These are phyloP conservation scores for Actinemys pallida DNA, from an alignment of 2,113 vertebrate genomes.

Conservation along the genomic window DNA sequence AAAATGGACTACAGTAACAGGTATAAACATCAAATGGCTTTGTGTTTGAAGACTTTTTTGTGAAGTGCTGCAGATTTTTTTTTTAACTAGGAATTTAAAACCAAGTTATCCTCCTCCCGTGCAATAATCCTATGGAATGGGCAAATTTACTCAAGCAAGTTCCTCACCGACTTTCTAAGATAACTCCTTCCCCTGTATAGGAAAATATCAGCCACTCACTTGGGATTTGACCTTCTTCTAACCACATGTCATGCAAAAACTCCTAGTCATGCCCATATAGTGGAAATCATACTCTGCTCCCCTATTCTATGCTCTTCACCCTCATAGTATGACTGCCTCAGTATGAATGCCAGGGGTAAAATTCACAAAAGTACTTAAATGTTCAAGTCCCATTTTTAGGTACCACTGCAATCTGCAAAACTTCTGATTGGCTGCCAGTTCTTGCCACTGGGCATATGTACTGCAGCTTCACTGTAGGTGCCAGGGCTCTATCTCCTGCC, in stretches of 20 bases:
- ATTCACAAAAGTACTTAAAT: no score
- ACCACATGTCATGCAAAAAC: background rate
- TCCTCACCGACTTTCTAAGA: background rate
- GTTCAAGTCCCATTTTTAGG: no score
- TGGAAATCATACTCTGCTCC: background rate
- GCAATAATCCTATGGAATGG: background rate
- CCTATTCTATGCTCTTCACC: background rate
- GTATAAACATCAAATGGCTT: slow-evolving; percentile 40
- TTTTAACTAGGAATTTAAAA: background rate
- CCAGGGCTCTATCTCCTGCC: no score
- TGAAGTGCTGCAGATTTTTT: slow-evolving; percentile 18
- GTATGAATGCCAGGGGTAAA: no score
- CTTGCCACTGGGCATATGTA: no score
- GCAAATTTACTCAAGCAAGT: background rate
- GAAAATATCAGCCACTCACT: background rate
- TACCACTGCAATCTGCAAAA: no score
- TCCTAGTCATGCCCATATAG: background rate
- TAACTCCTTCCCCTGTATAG: background rate
- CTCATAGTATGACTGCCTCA: background rate
- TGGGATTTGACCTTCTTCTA: background rate
- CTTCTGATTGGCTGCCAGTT: no score
- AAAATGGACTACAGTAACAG: slow-evolving; percentile 32
- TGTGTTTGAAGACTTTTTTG: slow-evolving; percentile 42
- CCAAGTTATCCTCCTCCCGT: background rate
- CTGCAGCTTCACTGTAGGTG: no score